A percentile compares a stretch with the other conserved stretches of the same genome.
phyloP scores from a whole-genome alignment of 2,113 vertebrate species.

The Tyto alba region DNA sequence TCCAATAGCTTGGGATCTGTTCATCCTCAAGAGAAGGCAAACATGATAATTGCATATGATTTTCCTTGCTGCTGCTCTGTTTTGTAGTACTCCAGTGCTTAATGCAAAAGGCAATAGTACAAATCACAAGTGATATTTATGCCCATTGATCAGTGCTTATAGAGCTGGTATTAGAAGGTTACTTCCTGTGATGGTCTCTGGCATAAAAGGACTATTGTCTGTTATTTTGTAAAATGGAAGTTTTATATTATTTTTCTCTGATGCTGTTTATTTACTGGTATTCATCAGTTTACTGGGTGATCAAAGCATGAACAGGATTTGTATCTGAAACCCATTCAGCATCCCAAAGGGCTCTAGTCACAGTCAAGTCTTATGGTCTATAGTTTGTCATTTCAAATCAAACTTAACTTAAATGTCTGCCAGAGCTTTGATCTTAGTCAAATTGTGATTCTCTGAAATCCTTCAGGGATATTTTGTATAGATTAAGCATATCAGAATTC shows the following conservation, averaged over 20 bases:
- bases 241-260: neutral
- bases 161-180: neutral
- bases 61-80: neutral
- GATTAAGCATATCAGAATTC: neutral
- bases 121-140: neutral
- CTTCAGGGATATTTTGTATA: neutral
- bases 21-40: neutral
- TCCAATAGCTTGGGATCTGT: neutral
- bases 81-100: neutral
- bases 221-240: neutral
- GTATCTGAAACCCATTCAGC: neutral
- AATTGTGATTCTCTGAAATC: neutral
- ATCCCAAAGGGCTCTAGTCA: neutral
- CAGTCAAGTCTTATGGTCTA: neutral
- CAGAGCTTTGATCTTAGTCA: constrained; percentile 3
- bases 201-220: neutral
- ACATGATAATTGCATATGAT: neutral
- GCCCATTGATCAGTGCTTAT: neutral
- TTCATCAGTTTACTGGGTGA: neutral
- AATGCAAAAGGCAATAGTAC: neutral
- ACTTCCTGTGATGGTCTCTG: neutral
- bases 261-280: neutral
- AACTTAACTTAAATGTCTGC: neutral
- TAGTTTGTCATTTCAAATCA: constrained; percentile 24
- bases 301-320: neutral